phyloP scores from a whole-genome alignment of 2,113 vertebrate species.

The Centrocercus urophasianus region DNA sequence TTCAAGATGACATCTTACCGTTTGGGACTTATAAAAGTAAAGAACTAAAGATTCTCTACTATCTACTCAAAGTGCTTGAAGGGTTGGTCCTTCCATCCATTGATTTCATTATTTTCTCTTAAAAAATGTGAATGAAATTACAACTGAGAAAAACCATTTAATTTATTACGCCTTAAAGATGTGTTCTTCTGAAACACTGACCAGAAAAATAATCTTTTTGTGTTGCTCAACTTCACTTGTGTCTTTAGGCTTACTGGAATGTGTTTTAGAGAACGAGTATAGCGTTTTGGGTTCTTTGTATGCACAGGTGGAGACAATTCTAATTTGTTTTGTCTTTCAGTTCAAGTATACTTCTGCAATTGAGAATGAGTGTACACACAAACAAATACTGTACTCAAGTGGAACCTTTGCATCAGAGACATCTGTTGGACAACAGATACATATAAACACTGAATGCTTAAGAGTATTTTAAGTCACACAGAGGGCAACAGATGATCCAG shows the following conservation, averaged over 20 bases:
- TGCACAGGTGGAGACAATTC: neutral
- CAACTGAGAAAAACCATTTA: neutral
- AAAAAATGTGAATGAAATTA: neutral
- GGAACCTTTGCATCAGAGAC: neutral
- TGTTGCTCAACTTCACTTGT: neutral
- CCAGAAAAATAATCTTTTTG: neutral
- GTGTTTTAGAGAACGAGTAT: neutral
- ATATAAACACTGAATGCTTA: conserved; percentile 27
- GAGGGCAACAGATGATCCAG: conserved; percentile 33
- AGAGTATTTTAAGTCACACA: conserved; percentile 23
- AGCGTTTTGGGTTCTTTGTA: neutral
- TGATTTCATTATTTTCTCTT: fast-evolving
- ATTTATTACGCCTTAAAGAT: neutral
- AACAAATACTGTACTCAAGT: neutral
- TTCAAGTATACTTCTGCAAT: neutral
- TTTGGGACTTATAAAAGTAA: neutral
- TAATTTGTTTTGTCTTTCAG: conserved; percentile 9
- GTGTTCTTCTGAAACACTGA: neutral
- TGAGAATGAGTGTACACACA: neutral
- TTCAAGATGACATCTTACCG: neutral
- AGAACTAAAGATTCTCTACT: neutral
- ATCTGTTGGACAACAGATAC: conserved; percentile 50
- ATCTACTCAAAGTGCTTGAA: neutral
- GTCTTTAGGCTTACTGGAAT: neutral
- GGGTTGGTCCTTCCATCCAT: neutral